phyloP scores from a whole-genome alignment of 2,797 vertebrate genomes.

The Sylvilagus floridanus region DNA sequence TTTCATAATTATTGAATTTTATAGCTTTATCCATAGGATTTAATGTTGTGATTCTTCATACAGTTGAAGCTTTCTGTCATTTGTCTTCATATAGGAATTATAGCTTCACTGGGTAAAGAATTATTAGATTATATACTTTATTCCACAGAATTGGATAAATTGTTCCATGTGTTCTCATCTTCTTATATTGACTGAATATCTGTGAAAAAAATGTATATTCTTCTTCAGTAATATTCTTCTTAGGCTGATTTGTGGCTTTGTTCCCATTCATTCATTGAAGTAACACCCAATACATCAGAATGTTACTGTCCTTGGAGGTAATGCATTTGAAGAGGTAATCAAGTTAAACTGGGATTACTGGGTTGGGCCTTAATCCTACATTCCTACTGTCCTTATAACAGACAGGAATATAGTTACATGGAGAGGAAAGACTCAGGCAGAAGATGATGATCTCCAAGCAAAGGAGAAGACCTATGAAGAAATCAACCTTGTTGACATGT shows the following conservation, averaged over 20 bases:
- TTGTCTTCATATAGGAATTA: neutral
- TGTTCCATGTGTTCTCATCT: neutral
- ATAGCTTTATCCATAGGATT: neutral
- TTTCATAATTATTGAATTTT: conserved; percentile 21
- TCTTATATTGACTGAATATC: neutral
- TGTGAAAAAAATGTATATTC: neutral
- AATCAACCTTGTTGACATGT: neutral
- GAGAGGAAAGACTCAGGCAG: neutral
- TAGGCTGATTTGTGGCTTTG: neutral
- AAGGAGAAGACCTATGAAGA: neutral
- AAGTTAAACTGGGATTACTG: conserved; percentile 5
- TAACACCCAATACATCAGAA: neutral
- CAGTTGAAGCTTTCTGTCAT: neutral
- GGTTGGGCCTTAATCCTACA: neutral
- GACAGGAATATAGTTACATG: neutral
- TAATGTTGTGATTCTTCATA: neutral
- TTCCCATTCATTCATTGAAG: neutral
- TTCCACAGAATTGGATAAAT: neutral
- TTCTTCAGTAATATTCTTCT: neutral
- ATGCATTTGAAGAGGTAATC: neutral
- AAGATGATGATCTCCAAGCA: neutral
- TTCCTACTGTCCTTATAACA: neutral
- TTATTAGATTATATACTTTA: neutral
- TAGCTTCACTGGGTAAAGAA: neutral
- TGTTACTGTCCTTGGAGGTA: neutral